A percentile compares a stretch with the other conserved stretches of the same genome.
These are phyloP conservation scores for Salarias fasciatus DNA, from an alignment of 2,797 vertebrate species.

Conservation along the genomic window DNA sequence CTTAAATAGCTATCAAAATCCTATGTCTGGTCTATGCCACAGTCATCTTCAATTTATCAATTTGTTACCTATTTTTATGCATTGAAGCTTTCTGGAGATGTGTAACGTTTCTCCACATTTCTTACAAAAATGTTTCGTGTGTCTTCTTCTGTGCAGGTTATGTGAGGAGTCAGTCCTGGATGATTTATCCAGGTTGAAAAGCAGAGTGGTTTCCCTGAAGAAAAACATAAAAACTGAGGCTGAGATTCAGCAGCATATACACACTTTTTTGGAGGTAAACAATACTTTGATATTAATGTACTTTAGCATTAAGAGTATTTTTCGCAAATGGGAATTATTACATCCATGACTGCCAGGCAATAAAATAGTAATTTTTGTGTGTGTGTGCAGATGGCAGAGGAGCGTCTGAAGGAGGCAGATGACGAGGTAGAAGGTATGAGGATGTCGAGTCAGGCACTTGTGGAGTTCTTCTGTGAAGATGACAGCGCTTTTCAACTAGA, in stretches of 20 bases:
- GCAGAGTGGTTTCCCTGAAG: slow-evolving; percentile 75
- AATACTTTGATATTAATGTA: neutral
- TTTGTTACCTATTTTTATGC: slow-evolving; percentile 1
- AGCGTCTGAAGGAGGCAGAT: slow-evolving; percentile 80
- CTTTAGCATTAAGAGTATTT: too few relatives aligned
- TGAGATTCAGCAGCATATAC: slow-evolving; percentile 78
- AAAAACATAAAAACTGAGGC: slow-evolving; percentile 71
- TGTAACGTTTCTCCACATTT: slow-evolving; percentile 11
- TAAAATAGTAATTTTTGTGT: neutral
- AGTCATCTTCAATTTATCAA: neutral
- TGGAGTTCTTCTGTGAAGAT: slow-evolving; percentile 88
- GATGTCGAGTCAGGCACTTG: slow-evolving; percentile 81
- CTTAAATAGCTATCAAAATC: too few relatives aligned
- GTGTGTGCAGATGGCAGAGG: slow-evolving; percentile 78
- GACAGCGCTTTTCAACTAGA: slow-evolving; percentile 84
- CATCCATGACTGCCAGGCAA: neutral
- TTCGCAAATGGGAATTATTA: neutral
- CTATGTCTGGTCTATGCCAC: neutral
- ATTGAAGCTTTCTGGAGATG: neutral
- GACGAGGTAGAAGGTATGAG: slow-evolving; percentile 82
- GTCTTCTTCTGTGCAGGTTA: slow-evolving; percentile 68
- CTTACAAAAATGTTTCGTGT: slow-evolving; percentile 10
- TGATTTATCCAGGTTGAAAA: slow-evolving; percentile 83
- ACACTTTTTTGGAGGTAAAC: slow-evolving; percentile 83
- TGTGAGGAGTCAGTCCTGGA: slow-evolving; percentile 84